Evolutionary conservation across 2,113 vertebrate genomes (phyloP).

Genomic region (Pterophyllum scalare): DNA sequence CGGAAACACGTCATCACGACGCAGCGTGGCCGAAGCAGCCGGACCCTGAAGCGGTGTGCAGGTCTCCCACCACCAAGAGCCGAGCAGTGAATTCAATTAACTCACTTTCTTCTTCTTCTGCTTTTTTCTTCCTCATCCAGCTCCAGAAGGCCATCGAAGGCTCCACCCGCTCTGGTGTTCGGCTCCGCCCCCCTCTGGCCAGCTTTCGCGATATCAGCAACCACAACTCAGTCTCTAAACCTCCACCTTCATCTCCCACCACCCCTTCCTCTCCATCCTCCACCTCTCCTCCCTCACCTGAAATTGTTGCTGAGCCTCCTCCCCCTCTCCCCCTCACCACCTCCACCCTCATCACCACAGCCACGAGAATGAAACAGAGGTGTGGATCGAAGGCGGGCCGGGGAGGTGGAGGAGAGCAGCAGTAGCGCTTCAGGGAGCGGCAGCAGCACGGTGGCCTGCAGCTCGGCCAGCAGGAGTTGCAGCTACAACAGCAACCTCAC

Average conservation of each 20-base stretch:
- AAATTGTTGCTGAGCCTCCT: not conserved
- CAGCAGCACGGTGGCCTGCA: not conserved
- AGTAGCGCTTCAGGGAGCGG: slow-evolving; percentile 19
- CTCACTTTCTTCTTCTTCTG: not conserved
- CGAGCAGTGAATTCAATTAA: not conserved
- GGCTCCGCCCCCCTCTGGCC: slow-evolving; percentile 91
- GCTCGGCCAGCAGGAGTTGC: slow-evolving; percentile 16
- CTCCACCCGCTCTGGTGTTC: slow-evolving; percentile 89
- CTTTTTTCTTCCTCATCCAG: slow-evolving; percentile 64
- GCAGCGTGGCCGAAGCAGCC: not conserved
- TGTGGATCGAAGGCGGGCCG: slow-evolving; percentile 67
- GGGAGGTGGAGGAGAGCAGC: slow-evolving; percentile 40
- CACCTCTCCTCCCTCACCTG: slow-evolving; percentile 1
- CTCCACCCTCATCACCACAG: not conserved
- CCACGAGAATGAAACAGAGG: slow-evolving; percentile 61
- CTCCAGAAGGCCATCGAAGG: slow-evolving; percentile 96
- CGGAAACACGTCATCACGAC: not conserved
- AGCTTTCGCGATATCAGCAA: slow-evolving; percentile 87
- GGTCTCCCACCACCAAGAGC: not conserved
- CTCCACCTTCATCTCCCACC: slow-evolving; percentile 34
- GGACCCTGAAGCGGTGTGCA: not conserved
- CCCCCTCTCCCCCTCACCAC: not conserved
- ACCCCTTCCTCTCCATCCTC: slow-evolving; percentile 13
- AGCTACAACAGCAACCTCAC: slow-evolving; percentile 50
- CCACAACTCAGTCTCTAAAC: slow-evolving; percentile 59